Percentiles rank a stretch among this genome's conserved stretches.
Evolutionary conservation across 2,797 vertebrate genomes (phyloP).

Genomic region (Natrix natrix): DNA sequence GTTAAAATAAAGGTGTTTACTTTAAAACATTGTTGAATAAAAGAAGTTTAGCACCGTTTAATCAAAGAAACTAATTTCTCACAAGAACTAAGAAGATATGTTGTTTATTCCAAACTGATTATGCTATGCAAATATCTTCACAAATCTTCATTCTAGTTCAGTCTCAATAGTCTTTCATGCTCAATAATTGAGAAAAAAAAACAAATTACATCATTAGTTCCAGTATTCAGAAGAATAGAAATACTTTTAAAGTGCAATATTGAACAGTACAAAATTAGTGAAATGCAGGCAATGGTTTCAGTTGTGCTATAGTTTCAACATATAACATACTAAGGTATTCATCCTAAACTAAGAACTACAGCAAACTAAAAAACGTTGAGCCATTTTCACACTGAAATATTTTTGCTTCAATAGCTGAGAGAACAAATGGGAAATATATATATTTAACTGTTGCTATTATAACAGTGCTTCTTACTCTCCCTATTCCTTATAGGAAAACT

Average conservation of each 20-base stretch:
- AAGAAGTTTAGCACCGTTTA: not conserved
- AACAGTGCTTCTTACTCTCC: not conserved
- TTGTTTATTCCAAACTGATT: not conserved
- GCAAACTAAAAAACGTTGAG: constrained; percentile 13
- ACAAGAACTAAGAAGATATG: accelerated
- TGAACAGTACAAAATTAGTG: not conserved
- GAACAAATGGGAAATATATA: constrained; percentile 9
- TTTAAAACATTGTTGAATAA: constrained; percentile 2
- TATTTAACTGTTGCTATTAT: not conserved
- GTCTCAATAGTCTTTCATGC: not conserved
- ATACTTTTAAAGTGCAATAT: not conserved
- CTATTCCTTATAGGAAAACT: not conserved
- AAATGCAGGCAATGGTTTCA: not conserved
- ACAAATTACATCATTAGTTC: constrained; percentile 15
- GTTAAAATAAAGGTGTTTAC: not conserved
- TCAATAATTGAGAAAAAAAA: constrained; percentile 16
- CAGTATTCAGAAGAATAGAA: constrained; percentile 13
- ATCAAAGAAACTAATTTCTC: not conserved
- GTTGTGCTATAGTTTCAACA: not conserved
- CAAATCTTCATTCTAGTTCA: not conserved
- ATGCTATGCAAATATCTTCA: not conserved
- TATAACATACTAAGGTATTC: not conserved
- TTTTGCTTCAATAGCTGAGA: not conserved
- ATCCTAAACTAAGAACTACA: not conserved
- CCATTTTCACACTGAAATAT: constrained; percentile 7